phyloP scores from a whole-genome alignment of 2,797 vertebrate species.

The Girardinus metallicus region DNA sequence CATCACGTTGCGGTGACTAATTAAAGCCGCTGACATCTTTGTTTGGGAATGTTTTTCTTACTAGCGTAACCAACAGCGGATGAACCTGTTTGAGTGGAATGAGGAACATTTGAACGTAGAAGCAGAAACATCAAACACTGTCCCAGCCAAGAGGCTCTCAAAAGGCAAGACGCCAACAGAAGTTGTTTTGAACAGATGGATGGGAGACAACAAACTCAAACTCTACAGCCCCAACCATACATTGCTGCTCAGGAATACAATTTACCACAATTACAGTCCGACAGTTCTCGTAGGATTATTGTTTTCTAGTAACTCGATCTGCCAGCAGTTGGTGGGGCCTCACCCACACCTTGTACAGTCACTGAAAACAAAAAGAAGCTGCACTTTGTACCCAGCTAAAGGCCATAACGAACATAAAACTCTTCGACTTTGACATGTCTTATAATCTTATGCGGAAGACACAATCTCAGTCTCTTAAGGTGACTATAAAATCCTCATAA shows the following conservation, averaged over 20 bases:
- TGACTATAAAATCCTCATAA: background rate
- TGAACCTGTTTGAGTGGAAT: background rate
- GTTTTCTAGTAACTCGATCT: background rate
- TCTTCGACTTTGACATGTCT: background rate
- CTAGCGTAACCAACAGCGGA: background rate
- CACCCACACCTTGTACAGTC: background rate
- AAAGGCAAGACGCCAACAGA: background rate
- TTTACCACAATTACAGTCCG: background rate
- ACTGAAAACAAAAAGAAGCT: background rate
- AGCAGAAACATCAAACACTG: background rate
- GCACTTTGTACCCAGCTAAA: background rate
- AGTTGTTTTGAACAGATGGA: background rate
- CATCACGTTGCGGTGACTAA: background rate
- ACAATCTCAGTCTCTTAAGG: background rate
- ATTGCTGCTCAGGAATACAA: background rate
- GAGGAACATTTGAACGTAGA: background rate
- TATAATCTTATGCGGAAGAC: background rate
- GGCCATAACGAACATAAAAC: background rate
- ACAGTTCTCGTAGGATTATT: background rate
- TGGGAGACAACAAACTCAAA: background rate
- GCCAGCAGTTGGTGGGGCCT: background rate
- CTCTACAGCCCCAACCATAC: background rate
- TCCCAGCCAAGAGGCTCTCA: background rate
- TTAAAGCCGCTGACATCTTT: background rate
- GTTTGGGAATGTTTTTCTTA: background rate